phyloP scores from a whole-genome alignment of 2,888 invertebrate genomes.

The Lasioglossum lativentre region DNA sequence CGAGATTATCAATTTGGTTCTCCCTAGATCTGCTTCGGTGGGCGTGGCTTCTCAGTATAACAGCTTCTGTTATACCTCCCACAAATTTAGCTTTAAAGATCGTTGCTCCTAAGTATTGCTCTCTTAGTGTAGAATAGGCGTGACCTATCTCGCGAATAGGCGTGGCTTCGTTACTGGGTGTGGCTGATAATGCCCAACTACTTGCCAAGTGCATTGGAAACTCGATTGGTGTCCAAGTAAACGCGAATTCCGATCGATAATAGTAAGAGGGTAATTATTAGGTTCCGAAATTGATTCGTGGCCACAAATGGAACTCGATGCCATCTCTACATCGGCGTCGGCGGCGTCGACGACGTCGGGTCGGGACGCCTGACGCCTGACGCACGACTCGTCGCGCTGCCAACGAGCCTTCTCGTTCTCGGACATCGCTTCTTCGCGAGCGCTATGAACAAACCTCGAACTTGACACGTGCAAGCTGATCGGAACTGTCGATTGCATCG shows the following conservation, averaged over 20 bases:
- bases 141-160: not conserved
- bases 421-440: not conserved
- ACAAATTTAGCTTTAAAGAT: not conserved
- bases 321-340: not conserved
- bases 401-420: slow-evolving; percentile 7
- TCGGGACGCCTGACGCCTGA: not conserved
- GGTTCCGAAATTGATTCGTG: not conserved
- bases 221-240: too few species aligned
- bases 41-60: too few species aligned
- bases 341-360: not conserved
- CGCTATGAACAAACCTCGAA: slow-evolving; percentile 18
- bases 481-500: not conserved
- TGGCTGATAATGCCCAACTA: not conserved
- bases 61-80: not conserved
- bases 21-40: too few species aligned
- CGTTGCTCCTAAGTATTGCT: not conserved
- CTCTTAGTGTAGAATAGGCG: not conserved
- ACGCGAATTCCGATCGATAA: not conserved
- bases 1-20: too few species aligned
- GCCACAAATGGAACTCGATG: not conserved
- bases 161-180: not conserved
- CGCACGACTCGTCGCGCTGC: not conserved
- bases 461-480: not conserved
- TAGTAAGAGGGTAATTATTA: not conserved
- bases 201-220: not conserved